Evolutionary conservation across 2,797 vertebrate genomes (phyloP).

Genomic region (Hozukius guyotensis): DNA sequence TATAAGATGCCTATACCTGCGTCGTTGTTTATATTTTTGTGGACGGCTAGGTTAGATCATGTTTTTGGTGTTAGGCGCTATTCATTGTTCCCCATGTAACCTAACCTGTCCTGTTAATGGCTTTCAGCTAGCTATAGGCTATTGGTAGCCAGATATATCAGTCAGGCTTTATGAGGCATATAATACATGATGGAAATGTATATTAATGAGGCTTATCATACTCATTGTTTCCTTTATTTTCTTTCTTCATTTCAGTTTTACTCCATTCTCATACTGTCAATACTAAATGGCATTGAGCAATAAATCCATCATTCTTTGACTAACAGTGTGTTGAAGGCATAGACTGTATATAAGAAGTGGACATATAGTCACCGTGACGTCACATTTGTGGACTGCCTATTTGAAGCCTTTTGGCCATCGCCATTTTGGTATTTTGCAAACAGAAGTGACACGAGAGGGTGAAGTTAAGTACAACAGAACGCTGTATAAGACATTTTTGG

Average conservation of each 20-base stretch:
- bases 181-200: not conserved
- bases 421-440: too few relatives aligned
- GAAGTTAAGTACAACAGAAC: too few relatives aligned
- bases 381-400: too few relatives aligned
- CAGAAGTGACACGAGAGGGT: too few relatives aligned
- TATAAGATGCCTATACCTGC: not conserved
- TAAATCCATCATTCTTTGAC: not conserved
- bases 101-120: not conserved
- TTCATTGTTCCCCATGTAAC: not conserved
- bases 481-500: too few relatives aligned
- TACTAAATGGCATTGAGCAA: not conserved
- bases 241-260: not conserved
- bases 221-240: not conserved
- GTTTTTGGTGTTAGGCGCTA: not conserved
- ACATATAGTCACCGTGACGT: too few relatives aligned
- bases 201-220: not conserved
- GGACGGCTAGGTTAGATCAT: not conserved
- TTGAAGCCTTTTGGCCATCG: too few relatives aligned
- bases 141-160: not conserved
- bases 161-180: not conserved
- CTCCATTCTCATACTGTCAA: not conserved
- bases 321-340: too few relatives aligned
- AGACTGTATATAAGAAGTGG: too few relatives aligned
- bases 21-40: not conserved
- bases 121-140: not conserved